phyloP scores from a whole-genome alignment of 2,113 vertebrate genomes.

The Grallaria varia region DNA sequence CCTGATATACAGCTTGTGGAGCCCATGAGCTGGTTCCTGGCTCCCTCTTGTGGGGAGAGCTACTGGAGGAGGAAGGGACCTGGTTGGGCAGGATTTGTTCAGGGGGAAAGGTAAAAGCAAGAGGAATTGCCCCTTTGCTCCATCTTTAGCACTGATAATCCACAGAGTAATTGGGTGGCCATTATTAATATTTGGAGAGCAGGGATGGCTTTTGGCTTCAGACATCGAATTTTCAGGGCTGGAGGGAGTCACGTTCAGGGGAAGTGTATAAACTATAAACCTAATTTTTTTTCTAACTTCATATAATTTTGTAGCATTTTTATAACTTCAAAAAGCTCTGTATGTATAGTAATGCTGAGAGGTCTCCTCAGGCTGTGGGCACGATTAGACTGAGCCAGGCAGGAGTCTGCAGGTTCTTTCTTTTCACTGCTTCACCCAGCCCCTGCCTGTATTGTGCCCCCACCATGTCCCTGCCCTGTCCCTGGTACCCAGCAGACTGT shows the following conservation, averaged over 20 bases:
- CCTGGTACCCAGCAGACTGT: background rate
- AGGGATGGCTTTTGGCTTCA: background rate
- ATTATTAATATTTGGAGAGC: background rate
- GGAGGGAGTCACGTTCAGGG: background rate
- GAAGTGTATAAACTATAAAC: background rate
- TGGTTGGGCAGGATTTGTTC: background rate
- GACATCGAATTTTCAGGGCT: background rate
- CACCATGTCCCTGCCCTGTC: background rate
- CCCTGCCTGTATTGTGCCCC: accelerated
- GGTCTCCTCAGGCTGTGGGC: background rate
- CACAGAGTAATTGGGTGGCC: accelerated
- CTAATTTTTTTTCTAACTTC: background rate
- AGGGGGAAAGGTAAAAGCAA: background rate
- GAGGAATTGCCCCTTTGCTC: background rate
- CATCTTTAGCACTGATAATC: background rate
- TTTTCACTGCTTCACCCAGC: background rate
- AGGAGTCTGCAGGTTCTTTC: background rate
- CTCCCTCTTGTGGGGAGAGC: constrained; percentile 21
- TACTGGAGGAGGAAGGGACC: background rate
- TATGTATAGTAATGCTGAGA: background rate
- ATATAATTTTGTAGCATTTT: background rate
- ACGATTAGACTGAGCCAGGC: background rate
- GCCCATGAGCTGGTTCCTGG: background rate
- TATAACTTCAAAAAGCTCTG: background rate
- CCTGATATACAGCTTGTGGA: background rate